These are phyloP conservation scores for Melipona bicolor DNA, from an alignment of 2,888 invertebrate genomes.

Conservation along the genomic window DNA sequence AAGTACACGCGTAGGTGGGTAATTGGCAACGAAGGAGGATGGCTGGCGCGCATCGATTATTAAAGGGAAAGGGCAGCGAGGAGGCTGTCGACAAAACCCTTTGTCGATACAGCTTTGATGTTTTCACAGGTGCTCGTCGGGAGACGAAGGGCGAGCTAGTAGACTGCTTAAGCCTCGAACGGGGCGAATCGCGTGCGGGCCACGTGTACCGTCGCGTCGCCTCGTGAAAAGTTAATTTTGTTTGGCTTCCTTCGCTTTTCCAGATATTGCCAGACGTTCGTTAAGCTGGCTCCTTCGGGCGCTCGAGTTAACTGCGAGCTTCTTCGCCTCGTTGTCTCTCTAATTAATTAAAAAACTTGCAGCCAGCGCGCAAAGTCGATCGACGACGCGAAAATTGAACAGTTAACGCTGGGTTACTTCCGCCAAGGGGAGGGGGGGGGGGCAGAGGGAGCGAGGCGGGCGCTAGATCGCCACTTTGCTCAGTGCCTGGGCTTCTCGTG, in stretches of 20 bases:
- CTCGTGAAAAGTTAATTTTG: constrained; percentile 54
- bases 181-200: constrained; percentile 27
- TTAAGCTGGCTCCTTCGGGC: constrained; percentile 16
- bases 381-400: constrained; percentile 47
- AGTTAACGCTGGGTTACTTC: background rate
- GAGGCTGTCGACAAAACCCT: constrained; percentile 5
- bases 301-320: background rate
- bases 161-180: constrained; percentile 46
- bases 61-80: constrained; percentile 7
- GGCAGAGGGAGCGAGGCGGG: no score
- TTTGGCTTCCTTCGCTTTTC: constrained; percentile 46
- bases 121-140: constrained; percentile 63
- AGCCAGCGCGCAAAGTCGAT: constrained; percentile 28
- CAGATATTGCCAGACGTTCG: constrained; percentile 49
- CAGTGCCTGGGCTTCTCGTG: no score
- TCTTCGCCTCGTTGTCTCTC: constrained; percentile 25
- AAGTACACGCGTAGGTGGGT: background rate
- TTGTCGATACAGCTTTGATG: constrained; percentile 48
- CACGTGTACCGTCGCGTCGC: constrained; percentile 9
- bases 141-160: constrained; percentile 7
- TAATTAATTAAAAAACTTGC: constrained; percentile 54
- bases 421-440: background rate
- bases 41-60: constrained; percentile 39
- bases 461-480: background rate
- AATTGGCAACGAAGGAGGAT: background rate